Evolutionary conservation across 2,888 invertebrate species (phyloP).

Genomic region (Epinotia brunnichana): DNA sequence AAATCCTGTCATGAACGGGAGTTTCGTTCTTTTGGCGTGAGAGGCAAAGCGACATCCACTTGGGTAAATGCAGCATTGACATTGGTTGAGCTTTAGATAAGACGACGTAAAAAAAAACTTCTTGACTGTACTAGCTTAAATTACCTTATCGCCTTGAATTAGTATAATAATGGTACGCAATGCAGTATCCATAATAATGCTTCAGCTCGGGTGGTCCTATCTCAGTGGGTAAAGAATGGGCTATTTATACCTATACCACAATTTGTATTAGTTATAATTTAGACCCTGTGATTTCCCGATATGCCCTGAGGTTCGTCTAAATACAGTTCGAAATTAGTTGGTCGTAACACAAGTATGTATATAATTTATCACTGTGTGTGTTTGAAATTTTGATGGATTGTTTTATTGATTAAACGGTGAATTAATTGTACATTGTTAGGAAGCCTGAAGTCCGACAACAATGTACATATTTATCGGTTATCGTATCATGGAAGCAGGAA

Average conservation of each 20-base stretch:
- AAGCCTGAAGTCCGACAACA: conserved; percentile 50
- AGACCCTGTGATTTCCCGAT: conserved; percentile 59
- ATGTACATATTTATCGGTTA: conserved; percentile 68
- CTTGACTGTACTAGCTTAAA: not conserved
- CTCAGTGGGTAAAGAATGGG: conserved; percentile 59
- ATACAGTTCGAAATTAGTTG: conserved; percentile 55
- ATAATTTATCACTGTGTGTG: not conserved
- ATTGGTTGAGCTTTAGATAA: too few species aligned
- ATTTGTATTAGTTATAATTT: conserved; percentile 69
- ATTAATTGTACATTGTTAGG: conserved; percentile 23
- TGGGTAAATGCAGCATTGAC: too few species aligned
- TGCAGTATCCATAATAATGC: conserved; percentile 47
- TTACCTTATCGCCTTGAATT: conserved; percentile 21
- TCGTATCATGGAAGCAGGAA: conserved; percentile 78
- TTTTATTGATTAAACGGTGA: conserved; percentile 16
- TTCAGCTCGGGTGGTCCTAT: conserved; percentile 63
- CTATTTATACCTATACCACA: conserved; percentile 64
- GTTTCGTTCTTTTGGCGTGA: too few species aligned
- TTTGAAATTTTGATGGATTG: conserved; percentile 19
- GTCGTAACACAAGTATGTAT: conserved; percentile 21
- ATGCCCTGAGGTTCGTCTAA: conserved; percentile 58
- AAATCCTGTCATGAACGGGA: too few species aligned
- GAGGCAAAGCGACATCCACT: too few species aligned
- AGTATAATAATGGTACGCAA: conserved; percentile 37
- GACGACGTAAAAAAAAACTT: not conserved